A percentile compares a stretch with the other conserved stretches of the same genome.
Evolutionary conservation across 2,888 invertebrate species (phyloP).

Genomic region (Odontocerum albicorne): DNA sequence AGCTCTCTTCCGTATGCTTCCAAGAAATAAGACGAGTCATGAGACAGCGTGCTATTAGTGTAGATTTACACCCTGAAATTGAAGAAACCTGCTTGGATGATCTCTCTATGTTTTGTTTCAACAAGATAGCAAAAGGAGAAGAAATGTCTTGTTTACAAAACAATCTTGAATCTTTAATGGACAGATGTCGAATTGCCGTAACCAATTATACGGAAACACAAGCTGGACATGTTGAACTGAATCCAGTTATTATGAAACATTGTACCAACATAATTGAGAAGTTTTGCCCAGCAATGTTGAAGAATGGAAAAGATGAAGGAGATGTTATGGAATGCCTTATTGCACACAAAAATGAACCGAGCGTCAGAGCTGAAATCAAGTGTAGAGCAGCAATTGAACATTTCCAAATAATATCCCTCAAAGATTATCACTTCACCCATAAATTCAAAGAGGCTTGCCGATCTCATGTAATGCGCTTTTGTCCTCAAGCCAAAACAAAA

Average conservation of each 20-base stretch:
- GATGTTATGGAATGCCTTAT: constrained; percentile 95
- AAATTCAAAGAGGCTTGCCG: constrained; percentile 95
- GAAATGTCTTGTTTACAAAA: constrained; percentile 93
- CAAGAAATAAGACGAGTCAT: constrained; percentile 89
- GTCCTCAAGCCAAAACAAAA: constrained; percentile 72
- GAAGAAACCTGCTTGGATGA: constrained; percentile 89
- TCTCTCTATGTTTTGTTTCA: constrained; percentile 79
- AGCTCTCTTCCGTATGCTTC: constrained; percentile 62
- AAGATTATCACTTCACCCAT: constrained; percentile 90
- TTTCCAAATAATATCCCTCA: constrained; percentile 91
- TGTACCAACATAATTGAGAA: constrained; percentile 79
- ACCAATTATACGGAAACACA: constrained; percentile 87
- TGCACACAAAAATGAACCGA: constrained; percentile 84
- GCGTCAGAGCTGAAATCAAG: constrained; percentile 74
- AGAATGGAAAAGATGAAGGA: constrained; percentile 74
- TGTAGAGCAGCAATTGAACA: constrained; percentile 95
- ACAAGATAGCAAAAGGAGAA: constrained; percentile 83
- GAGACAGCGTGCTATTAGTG: constrained; percentile 88
- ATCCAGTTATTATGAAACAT: constrained; percentile 81
- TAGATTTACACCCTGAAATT: constrained; percentile 92
- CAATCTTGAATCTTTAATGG: constrained; percentile 69
- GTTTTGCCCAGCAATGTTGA: constrained; percentile 70
- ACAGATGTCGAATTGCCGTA: constrained; percentile 75
- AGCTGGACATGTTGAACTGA: constrained; percentile 86
- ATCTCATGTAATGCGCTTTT: constrained; percentile 71